A percentile compares a stretch with the other conserved stretches of the same genome.
Evolutionary conservation across 2,113 vertebrate genomes (phyloP).

Genomic region (Brachyistius frenatus): DNA sequence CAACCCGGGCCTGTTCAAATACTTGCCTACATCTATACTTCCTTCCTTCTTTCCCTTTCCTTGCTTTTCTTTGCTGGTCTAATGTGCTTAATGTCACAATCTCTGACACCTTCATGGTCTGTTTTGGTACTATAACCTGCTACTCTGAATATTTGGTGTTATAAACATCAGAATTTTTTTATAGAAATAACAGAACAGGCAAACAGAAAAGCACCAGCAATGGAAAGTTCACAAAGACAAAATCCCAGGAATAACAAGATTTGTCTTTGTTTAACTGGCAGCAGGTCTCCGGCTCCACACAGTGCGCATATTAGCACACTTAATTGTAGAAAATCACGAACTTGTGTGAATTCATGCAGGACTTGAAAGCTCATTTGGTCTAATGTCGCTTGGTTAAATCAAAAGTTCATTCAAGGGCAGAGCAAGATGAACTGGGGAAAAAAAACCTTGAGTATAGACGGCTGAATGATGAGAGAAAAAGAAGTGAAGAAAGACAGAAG

Average conservation of each 20-base stretch:
- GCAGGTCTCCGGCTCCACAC: neutral
- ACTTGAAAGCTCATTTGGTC: constrained; percentile 18
- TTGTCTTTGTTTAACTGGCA: constrained; percentile 22
- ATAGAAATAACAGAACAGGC: no score
- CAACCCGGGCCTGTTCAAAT: constrained; percentile 16
- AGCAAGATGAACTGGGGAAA: neutral
- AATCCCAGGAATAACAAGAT: no score
- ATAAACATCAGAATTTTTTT: no score
- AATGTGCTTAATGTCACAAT: neutral
- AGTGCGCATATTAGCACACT: constrained; percentile 9
- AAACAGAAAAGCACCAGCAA: no score
- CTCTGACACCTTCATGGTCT: neutral
- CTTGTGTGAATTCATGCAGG: constrained; percentile 28
- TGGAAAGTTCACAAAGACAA: no score
- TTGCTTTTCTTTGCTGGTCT: neutral
- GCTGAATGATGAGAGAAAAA: neutral
- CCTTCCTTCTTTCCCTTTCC: neutral
- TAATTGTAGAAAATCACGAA: constrained; percentile 37
- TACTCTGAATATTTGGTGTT: no score
- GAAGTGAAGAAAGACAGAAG: neutral
- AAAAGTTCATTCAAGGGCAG: constrained; percentile 23
- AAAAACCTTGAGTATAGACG: neutral
- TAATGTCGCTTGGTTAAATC: constrained; percentile 18
- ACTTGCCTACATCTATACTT: neutral
- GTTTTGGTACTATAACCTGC: neutral